Evolutionary conservation across 2,113 vertebrate genomes (phyloP), one percentile per base, ranked within the genome.

Genomic region (Forbesichthys papilliferus): DNA sequence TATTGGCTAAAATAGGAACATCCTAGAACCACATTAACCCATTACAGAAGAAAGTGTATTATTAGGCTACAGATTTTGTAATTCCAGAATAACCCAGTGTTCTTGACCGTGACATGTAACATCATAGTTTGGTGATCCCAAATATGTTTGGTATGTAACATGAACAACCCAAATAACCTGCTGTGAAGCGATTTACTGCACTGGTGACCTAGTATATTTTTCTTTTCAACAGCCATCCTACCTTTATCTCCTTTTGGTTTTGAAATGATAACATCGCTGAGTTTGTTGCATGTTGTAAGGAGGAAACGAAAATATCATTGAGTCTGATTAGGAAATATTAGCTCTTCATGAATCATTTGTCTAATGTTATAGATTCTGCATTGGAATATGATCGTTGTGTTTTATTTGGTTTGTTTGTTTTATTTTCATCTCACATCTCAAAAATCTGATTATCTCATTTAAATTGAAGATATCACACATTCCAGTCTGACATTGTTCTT

Each of bases 171-270:
- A 36, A 75, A 13, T 75, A 74, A 79, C 64, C 56, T 71, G 4
- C 67, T 61, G 54, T 82, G 59, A 68, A 49, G 54, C 51, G 12
- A 68, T 68, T 57, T n/a, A 4, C 20, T 9, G 82, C 84, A 76
- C 79, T 0, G 0, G 18, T 67, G 77, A 75, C 56, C 51, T 68
- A 42, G 53, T 64, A n/a, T 63, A 60, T 68, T 83, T 76, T 48
- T 77, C n/a, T 20, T 84, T 80, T 67, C 58, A 66, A 55, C 60
- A 14, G n/a, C 47, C 62, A 64, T 11, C 78, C 79, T 84, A 73
- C 81, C 70, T 82, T 83, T 80, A 58, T 74, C 68, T 77, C 66
- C 69, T 68, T 69, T 64, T 42, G 68, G 69, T 79, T 82, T 48
- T 87, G 77, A 88, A 83, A 55, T 73, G 64, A 73, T 34, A 54